A percentile compares a stretch with the other conserved stretches of the same genome.
These are phyloP conservation scores for Nothocercus julius DNA, from an alignment of 2,113 vertebrate genomes.

Conservation along the genomic window DNA sequence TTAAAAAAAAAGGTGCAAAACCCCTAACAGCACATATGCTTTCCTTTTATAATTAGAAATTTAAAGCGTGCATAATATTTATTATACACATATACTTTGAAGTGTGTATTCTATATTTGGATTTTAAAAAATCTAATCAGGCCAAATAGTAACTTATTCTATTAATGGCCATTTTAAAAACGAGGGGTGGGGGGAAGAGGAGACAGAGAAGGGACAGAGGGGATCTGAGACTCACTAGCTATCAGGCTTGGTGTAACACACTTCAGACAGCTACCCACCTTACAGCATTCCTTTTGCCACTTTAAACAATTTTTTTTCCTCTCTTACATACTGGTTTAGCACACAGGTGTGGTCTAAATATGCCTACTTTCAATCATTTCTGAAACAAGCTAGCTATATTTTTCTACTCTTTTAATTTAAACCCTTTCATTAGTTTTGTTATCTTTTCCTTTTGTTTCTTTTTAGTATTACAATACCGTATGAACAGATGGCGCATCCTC, in stretches of 20 bases:
- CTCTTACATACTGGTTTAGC: neutral
- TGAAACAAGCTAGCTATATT: neutral
- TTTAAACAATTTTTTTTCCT: neutral
- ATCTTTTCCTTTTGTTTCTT: neutral
- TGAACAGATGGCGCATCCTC: neutral
- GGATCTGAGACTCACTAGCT: rapidly evolving
- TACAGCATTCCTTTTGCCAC: neutral
- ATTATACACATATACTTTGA: neutral
- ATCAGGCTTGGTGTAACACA: neutral
- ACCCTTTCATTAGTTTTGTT: neutral
- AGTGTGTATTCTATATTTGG: neutral
- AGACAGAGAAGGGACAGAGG: neutral
- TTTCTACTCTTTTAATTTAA: neutral
- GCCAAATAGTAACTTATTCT: neutral
- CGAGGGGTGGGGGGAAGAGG: neutral
- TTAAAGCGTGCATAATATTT: neutral
- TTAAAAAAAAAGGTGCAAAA: neutral
- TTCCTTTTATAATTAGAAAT: neutral
- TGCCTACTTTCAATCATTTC: neutral
- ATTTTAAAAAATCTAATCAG: neutral
- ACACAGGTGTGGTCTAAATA: neutral
- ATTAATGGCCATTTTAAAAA: neutral
- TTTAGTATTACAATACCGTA: neutral
- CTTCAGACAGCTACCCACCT: neutral
- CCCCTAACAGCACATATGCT: neutral